Base-by-base conservation (phyloP, 2,113 vertebrate genomes). In the Vidua macroura region DNA sequence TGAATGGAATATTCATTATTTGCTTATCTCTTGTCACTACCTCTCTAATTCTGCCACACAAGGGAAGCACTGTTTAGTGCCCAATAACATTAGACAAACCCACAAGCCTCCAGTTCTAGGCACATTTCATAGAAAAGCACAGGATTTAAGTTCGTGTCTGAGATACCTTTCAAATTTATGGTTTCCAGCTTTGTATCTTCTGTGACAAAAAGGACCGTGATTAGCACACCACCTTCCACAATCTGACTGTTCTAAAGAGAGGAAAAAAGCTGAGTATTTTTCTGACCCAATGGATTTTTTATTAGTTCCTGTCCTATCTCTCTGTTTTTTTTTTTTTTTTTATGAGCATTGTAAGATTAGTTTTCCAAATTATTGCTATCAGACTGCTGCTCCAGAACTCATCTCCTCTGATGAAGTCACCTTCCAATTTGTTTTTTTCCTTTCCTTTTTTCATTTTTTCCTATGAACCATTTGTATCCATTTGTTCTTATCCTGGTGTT, bases 1-100 rank as follows among this genome's bases (percentile, higher is more conserved):
- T 70, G 72, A 91, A 83, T 67, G 52, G 84, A 94, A 95, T 92
- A 85, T 94, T 92, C 58, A 85, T 91, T 96, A 90, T 87, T 95
- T 89, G 39, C 51, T 56, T 58, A 83, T 28, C 33, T 83, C 39
- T 85, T 75, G 62, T 83, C 48, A 22, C 70, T 76, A 41, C 11
- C 19, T 53, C 74, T 80, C 37, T 63, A 90, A 91, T 67, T 89
- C 41, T 9, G 13, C 46, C 46, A 44, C 63, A 83, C 6, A 55
- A 83, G 48, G 20, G 46, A 92, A 83, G 19, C 11, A 43, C 43
- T 79, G 10, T 44, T 77, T 83, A 74, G 20, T 43, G 55, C 58
- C 43, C 56, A 48, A 27, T 30, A 74, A 43, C 23, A 20, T 70
- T 30, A 86, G 51, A 59, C 15, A 86, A 86, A 73, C 3, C 11